phyloP scores from a whole-genome alignment of 2,888 invertebrate species.

The Hemicrepidius hirtus region DNA sequence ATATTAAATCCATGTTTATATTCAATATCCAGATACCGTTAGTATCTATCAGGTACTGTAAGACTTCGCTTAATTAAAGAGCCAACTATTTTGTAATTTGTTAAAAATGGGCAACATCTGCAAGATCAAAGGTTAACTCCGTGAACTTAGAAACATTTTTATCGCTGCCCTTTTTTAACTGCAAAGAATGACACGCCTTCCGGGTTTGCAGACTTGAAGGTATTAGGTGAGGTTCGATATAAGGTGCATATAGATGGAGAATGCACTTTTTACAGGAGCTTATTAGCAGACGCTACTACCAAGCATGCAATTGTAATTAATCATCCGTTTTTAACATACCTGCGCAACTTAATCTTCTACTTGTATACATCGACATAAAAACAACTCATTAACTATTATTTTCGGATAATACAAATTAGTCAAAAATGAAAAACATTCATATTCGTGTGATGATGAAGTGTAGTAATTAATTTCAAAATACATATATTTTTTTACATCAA shows the following conservation, averaged over 20 bases:
- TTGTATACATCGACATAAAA: background rate
- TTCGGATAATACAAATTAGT: background rate
- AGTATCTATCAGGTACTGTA: slow-evolving; percentile 64
- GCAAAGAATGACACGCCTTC: slow-evolving; percentile 59
- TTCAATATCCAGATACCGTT: slow-evolving; percentile 67
- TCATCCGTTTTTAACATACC: slow-evolving; percentile 4
- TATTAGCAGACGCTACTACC: background rate
- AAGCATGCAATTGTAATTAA: slow-evolving; percentile 14
- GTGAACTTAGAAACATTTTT: slow-evolving; percentile 58
- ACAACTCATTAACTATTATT: too few species aligned
- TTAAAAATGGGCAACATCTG: slow-evolving; percentile 56
- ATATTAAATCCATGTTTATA: slow-evolving; percentile 65
- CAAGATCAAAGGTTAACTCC: slow-evolving; percentile 60
- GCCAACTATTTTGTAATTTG: slow-evolving; percentile 56
- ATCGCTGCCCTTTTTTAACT: slow-evolving; percentile 53
- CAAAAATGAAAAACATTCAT: background rate
- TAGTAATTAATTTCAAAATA: too few species aligned
- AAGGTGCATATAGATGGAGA: slow-evolving; percentile 31
- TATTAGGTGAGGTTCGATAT: slow-evolving; percentile 45
- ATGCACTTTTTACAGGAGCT: slow-evolving; percentile 18
- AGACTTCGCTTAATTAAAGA: slow-evolving; percentile 60
- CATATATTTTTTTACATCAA: too few species aligned
- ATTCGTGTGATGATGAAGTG: too few species aligned
- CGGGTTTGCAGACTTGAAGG: slow-evolving; percentile 56
- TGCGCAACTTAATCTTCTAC: background rate